Conservation (phyloP, 2,888 invertebrate species). For the Pimpla rufipes region DNA sequence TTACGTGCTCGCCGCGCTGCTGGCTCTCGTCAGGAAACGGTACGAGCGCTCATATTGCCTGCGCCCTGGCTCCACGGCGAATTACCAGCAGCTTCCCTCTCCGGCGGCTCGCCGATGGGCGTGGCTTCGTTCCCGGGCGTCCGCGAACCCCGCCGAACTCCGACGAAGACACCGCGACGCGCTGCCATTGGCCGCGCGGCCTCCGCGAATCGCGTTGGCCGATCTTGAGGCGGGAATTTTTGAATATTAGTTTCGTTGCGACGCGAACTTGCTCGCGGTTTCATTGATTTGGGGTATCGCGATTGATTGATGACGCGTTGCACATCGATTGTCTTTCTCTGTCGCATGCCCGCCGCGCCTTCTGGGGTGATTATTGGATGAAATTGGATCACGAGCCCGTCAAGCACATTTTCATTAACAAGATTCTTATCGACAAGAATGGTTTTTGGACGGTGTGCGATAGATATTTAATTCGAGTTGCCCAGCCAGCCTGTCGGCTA, state of each 20-base stretch:
- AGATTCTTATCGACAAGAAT: too few relatives aligned
- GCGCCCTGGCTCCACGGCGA: conserved; percentile 75
- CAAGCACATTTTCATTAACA: too few relatives aligned
- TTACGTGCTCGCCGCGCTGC: conserved; percentile 53
- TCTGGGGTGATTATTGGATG: too few relatives aligned
- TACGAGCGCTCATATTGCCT: conserved; percentile 77
- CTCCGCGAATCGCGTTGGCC: neutral
- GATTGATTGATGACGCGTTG: too few relatives aligned
- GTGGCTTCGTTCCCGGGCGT: conserved; percentile 74
- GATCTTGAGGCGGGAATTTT: conserved; percentile 17
- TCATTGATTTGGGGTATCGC: too few relatives aligned
- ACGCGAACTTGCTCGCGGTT: too few relatives aligned
- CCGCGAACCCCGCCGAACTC: conserved; percentile 64
- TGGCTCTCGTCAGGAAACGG: conserved; percentile 75
- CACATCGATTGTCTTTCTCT: too few relatives aligned
- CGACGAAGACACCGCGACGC: conserved; percentile 60
- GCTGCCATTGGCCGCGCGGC: conserved; percentile 50
- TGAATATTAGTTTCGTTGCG: neutral
- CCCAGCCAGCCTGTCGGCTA: too few relatives aligned
- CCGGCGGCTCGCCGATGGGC: conserved; percentile 76
- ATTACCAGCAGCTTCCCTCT: conserved; percentile 79
- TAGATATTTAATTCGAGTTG: too few relatives aligned
- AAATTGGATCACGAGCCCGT: too few relatives aligned
- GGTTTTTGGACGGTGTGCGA: too few relatives aligned
- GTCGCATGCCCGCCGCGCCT: too few relatives aligned